A percentile compares a stretch with the other conserved stretches of the same genome.
Evolutionary conservation across 64 coral and sea anemone genomes (phyloP).

Genomic region (Hydrozoanthus tunicans): DNA sequence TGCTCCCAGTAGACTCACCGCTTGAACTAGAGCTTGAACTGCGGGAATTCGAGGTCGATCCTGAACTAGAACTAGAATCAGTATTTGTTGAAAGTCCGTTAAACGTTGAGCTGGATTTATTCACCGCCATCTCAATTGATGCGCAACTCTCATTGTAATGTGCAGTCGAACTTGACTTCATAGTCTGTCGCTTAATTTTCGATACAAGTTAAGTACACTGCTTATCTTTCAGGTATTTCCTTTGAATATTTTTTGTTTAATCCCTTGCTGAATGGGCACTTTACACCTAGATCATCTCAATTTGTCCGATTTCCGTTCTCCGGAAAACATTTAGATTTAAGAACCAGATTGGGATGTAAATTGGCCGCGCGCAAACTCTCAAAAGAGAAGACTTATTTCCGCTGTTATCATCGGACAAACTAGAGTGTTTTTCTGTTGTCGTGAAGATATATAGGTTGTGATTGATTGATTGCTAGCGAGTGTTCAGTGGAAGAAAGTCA

Average conservation of each 20-base stretch:
- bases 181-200: background rate
- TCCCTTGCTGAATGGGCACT: background rate
- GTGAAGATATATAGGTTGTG: background rate
- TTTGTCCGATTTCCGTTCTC: slow-evolving; percentile 20
- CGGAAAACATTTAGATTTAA: slow-evolving; percentile 27
- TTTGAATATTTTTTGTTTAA: background rate
- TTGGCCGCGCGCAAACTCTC: background rate
- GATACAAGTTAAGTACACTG: background rate
- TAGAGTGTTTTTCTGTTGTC: slow-evolving; percentile 14
- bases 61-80: background rate
- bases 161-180: background rate
- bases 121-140: background rate
- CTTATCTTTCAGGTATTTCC: slow-evolving; percentile 11
- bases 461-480: slow-evolving; percentile 21
- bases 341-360: background rate
- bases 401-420: background rate
- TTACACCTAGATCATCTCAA: slow-evolving; percentile 20
- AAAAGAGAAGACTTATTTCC: background rate
- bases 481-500: background rate
- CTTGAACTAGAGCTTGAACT: slow-evolving; percentile 27
- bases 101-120: slow-evolving; percentile 23
- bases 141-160: background rate
- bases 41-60: background rate
- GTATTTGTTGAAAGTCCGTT: background rate
- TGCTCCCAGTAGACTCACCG: slow-evolving; percentile 9